These are phyloP conservation scores for Pterocles burchelli DNA, from an alignment of 2,113 vertebrate species.

Conservation along the genomic window DNA sequence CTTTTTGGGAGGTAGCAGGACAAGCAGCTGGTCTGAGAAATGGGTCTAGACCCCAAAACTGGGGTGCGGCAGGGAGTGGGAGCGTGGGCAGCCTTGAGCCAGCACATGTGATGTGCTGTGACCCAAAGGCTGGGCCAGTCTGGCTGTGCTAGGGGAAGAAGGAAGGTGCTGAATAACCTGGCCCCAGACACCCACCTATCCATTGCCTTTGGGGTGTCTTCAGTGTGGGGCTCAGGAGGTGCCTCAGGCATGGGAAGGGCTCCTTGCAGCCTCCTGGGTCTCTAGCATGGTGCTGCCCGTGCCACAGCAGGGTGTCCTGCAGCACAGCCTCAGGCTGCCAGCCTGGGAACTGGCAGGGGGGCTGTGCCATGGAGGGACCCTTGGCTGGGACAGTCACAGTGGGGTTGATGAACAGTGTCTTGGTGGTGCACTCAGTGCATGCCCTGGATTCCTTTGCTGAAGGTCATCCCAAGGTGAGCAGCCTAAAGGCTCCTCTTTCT, in stretches of 20 bases:
- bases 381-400: not conserved
- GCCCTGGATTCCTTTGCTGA: not conserved
- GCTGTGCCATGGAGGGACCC: not conserved
- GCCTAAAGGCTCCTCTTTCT: not conserved
- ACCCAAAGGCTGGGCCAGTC: not conserved
- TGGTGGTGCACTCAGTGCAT: rapidly evolving
- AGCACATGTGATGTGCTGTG: not conserved
- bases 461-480: not conserved
- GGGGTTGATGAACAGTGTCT: rapidly evolving
- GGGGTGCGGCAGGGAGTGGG: not conserved
- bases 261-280: not conserved
- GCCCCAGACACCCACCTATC: too few species aligned
- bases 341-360: not conserved
- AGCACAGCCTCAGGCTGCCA: not conserved
- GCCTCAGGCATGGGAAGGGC: rapidly evolving
- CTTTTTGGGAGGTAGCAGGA: not conserved
- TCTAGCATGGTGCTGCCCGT: not conserved
- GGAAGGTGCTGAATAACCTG: not conserved
- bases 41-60: not conserved
- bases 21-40: not conserved
- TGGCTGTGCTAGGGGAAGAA: not conserved
- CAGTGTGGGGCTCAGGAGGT: not conserved
- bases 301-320: rapidly evolving
- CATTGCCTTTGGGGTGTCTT: not conserved
- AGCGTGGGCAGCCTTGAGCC: not conserved